Conservation (phyloP, 2,888 invertebrate genomes). For the Drosophila putrida region DNA sequence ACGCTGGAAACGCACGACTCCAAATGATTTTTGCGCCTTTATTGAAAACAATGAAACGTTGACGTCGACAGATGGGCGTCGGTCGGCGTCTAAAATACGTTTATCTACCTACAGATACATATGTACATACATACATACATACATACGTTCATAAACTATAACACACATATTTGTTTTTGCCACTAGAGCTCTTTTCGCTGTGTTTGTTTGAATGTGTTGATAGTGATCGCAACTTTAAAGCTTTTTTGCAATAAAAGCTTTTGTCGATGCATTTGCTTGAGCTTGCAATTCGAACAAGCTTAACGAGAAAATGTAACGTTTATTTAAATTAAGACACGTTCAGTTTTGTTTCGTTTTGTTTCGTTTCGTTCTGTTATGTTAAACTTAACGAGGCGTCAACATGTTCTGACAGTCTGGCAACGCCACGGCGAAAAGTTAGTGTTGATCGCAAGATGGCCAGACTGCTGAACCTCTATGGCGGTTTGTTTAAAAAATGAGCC, state of each 20-base stretch:
- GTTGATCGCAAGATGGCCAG: not conserved
- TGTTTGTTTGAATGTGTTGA: not conserved
- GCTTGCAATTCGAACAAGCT: not conserved
- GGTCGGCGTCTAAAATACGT: slow-evolving; percentile 12
- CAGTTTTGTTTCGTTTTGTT: not conserved
- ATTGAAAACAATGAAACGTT: slow-evolving; percentile 34
- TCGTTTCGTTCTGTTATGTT: not conserved
- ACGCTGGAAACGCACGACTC: slow-evolving; percentile 84
- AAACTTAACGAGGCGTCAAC: not conserved
- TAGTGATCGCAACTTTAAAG: slow-evolving; percentile 5
- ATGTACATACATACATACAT: not conserved
- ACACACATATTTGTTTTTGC: slow-evolving; percentile 3
- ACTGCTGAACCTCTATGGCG: not conserved
- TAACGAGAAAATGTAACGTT: not conserved
- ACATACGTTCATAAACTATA: not conserved
- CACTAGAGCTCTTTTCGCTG: not conserved
- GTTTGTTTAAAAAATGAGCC: too few relatives aligned
- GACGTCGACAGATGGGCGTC: slow-evolving; percentile 16
- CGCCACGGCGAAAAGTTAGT: not conserved
- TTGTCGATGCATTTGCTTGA: slow-evolving; percentile 7
- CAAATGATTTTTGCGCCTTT: slow-evolving; percentile 53
- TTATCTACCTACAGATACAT: slow-evolving; percentile 22
- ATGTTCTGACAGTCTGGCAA: slow-evolving; percentile 4
- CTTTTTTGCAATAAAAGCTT: slow-evolving; percentile 12
- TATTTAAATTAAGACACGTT: slow-evolving; percentile 1